Evolutionary conservation across 1,140 invertebrate species (phyloP).

Genomic region (Zaprionus gabonicus): DNA sequence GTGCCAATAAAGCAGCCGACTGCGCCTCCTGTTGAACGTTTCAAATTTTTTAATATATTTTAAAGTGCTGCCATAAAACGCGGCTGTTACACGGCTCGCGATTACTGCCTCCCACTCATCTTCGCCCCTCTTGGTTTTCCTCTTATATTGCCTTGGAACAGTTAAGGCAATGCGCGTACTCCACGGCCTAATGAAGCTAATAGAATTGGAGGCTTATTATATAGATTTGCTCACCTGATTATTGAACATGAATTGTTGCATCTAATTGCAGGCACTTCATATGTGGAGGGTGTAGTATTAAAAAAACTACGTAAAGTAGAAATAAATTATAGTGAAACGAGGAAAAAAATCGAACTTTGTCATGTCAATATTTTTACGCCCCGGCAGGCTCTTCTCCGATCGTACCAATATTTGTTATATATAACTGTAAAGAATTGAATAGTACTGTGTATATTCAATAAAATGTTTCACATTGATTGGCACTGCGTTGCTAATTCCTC

Average conservation of each 20-base stretch:
- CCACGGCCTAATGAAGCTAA: not conserved
- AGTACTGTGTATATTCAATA: no score
- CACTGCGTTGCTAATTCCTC: no score
- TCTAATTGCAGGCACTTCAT: constrained; percentile 51
- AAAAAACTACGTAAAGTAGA: no score
- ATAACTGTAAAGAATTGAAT: no score
- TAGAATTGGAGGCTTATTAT: constrained; percentile 11
- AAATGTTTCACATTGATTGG: no score
- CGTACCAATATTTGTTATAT: no score
- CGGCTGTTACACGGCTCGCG: constrained; percentile 12
- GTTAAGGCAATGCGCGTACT: not conserved
- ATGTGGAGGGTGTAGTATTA: not conserved
- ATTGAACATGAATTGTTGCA: constrained; percentile 29
- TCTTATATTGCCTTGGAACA: not conserved
- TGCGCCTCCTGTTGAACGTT: constrained; percentile 57
- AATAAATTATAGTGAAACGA: no score
- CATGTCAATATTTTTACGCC: no score
- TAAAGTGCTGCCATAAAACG: constrained; percentile 67
- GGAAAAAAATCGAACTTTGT: no score
- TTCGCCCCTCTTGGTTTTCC: not conserved
- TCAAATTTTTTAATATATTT: constrained; percentile 73
- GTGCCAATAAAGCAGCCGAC: constrained; percentile 67
- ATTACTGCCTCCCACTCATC: constrained; percentile 40
- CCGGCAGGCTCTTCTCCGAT: no score
- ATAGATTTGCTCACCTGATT: not conserved